phyloP scores from a whole-genome alignment of 2,797 vertebrate species.

The Anguilla megastoma region DNA sequence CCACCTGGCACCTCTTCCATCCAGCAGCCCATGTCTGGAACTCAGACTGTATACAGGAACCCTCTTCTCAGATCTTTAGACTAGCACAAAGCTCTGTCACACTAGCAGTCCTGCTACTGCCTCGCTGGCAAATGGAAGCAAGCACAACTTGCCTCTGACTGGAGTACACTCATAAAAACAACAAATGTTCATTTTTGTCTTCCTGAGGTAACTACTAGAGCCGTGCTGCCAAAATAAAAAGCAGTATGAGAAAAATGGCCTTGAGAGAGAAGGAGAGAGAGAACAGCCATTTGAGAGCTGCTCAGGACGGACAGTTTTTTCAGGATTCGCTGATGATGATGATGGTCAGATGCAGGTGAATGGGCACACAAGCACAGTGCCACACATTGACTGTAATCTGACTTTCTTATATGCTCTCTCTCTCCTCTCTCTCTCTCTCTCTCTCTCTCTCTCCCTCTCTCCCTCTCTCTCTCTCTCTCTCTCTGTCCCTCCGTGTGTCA shows the following conservation, averaged over 20 bases:
- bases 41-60: not conserved
- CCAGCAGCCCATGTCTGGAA: not conserved
- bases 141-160: not conserved
- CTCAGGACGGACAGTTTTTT: not conserved
- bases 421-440: conserved; percentile 5
- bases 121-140: not conserved
- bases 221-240: not conserved
- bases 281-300: not conserved
- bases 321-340: not conserved
- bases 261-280: not conserved
- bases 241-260: not conserved
- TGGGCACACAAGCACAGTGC: not conserved
- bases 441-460: not conserved
- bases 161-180: not conserved
- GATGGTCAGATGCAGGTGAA: conserved; percentile 3
- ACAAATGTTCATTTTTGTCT: not conserved
- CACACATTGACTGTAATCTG: not conserved
- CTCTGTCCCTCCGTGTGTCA: not conserved
- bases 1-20: not conserved
- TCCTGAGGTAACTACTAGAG: conserved; percentile 5
- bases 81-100: not conserved
- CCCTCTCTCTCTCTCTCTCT: not conserved
- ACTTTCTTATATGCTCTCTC: not conserved
- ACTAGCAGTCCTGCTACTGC: not conserved
- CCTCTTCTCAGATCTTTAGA: not conserved